These are phyloP conservation scores for Rhagoletis zephyria DNA, from an alignment of 1,140 invertebrate genomes.

Conservation along the genomic window DNA sequence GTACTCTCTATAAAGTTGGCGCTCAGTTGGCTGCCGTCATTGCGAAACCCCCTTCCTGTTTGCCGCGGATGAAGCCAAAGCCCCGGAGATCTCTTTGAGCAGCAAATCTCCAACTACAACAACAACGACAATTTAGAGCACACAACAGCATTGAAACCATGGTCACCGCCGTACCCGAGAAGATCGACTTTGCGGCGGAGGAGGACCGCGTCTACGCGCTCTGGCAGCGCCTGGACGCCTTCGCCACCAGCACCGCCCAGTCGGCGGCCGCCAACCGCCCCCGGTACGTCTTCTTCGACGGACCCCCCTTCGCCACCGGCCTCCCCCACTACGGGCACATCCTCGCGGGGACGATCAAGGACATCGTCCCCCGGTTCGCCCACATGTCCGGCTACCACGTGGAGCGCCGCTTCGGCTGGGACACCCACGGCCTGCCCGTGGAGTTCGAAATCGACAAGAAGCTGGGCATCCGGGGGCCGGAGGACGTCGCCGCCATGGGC, in stretches of 20 bases:
- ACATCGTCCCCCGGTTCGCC: conserved; percentile 97
- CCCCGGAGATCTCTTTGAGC: too few relatives aligned
- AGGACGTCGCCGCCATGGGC: conserved; percentile 97
- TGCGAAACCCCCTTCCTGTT: too few relatives aligned
- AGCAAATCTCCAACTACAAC: too few relatives aligned
- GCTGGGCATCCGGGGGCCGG: conserved; percentile 93
- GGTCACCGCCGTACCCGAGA: too few relatives aligned
- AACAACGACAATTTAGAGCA: too few relatives aligned
- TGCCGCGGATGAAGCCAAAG: too few relatives aligned
- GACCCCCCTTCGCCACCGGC: conserved; percentile 99
- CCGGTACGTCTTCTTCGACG: conserved; percentile 97
- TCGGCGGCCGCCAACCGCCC: too few relatives aligned
- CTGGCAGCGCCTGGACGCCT: too few relatives aligned
- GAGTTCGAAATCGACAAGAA: conserved; percentile 96
- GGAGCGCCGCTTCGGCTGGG: conserved; percentile 98
- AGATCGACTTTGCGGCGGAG: conserved; percentile 91
- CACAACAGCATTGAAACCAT: too few relatives aligned
- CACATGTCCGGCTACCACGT: conserved; percentile 97
- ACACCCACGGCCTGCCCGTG: conserved; percentile 98
- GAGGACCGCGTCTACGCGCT: conserved; percentile 91
- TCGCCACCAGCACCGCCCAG: too few relatives aligned
- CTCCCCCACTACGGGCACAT: conserved; percentile 99
- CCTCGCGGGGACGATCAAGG: conserved; percentile 98
- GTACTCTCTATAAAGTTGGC: too few relatives aligned
- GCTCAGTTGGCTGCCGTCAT: too few relatives aligned